Evolutionary conservation across 2,888 invertebrate genomes (phyloP), one percentile per base, ranked within the genome.

Genomic region (Leptarthrus brevirostris): DNA sequence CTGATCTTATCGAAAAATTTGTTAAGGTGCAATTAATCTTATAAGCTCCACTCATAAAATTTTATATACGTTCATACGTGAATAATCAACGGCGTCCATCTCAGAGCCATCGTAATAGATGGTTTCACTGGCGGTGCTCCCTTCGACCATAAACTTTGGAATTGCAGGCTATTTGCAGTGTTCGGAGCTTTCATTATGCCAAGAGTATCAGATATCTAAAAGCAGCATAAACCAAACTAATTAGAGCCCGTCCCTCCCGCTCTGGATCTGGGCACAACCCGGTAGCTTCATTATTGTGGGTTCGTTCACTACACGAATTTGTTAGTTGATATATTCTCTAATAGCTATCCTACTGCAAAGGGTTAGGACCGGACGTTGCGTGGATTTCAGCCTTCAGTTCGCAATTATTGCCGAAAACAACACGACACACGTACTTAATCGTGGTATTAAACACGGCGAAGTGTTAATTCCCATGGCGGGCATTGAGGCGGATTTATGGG

Each of bases 1-100:
- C 10, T 12, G 40, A 58, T 58, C 36, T 58, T 40, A 58, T 58
- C 58, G 18, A 10, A 34, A 58, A 58, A 36, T 58, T 34, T 58
- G 36, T 36, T 58, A 34, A 58, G 36, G 16, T 58, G 36, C 34
- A 58, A 58, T 58, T 58, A 58, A 58, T 36, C 36, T 18, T 14
- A 58, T 36, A 58, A 58, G 36, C 20, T n/a, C 36, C 5, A 12
- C 34, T 12, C 56, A 36, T 58, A 58, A 58, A 58, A 18, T 18
- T 58, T 58, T 58, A 58, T 58, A 34, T 36, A 16, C 58, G 36
- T 16, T 20, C 36, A 36, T 58, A 58, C 36, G 58, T 49, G 16
- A 36, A 58, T 58, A 36, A 36, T 34, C 40, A 40, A 12, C 40
- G 12, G 12, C 40, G 40, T 40, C n/a, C 40, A 40, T 40, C 40